Base-by-base conservation (phyloP, 2,888 invertebrate genomes). In the Cataglyphis cursor region DNA sequence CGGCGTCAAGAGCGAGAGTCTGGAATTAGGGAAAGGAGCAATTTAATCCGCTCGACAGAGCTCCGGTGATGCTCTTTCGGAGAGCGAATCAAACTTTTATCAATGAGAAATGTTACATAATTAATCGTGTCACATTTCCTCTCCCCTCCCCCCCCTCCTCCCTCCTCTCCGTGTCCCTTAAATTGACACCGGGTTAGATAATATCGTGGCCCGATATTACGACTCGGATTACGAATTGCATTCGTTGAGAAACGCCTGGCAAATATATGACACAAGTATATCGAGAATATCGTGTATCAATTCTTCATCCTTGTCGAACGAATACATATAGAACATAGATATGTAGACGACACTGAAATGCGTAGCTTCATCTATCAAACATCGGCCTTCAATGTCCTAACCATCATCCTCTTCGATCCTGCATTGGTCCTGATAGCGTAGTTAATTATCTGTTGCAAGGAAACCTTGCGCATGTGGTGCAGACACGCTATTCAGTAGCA, bases 281-380 rank as follows among this genome's bases (percentile, higher is more conserved):
- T n/a, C 51, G 70, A 35, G n/a, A 31, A 76, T 89, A 76, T 89
- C 90, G 73, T 57, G 72, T 85, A 75, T 90, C 88, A 72, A 85
- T 75, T 75, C 57, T 59, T 66, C 84, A 73, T 12, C 35, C 72
- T 73, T 70, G 74, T 81, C 12, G 44, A 83, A 41, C 64, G 41
- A 65, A 51, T 41, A 44, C 12, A 2, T 51, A 15, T 44, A 18
- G n/a, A 1, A 18, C 44, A 18, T 31, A 18, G 35, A 28, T 35
- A 12, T 57, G 24, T 51, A 44, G 6, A 15, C 18, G 35, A 64
- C 3, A 21, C 4, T 6, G n/a, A 9, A 38, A 5, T 21, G 48
- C 21, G 24, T 5, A 21, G n/a, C 48, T 31, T 57, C 59, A 57
- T 31, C 21, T 41, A 28, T 72, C n/a, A 35, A 64, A 31, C 31